phyloP scores from a whole-genome alignment of 2,888 invertebrate species.

The Hyalella azteca region DNA sequence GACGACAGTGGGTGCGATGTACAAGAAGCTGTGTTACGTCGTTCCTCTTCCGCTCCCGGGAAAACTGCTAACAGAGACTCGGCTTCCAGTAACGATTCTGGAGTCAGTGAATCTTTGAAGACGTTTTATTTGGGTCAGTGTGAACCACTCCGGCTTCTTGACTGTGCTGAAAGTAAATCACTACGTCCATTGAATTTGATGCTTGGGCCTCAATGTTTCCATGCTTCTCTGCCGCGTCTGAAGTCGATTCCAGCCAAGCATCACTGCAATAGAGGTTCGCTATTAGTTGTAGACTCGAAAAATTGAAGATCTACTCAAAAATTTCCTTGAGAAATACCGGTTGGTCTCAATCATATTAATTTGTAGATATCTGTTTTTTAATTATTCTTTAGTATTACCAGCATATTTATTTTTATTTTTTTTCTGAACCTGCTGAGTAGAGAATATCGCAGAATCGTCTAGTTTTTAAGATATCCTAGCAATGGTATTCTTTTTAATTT shows the following conservation, averaged over 20 bases:
- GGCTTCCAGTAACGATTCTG: conserved; percentile 58
- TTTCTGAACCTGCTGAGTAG: no score
- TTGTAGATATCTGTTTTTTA: no score
- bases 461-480: no score
- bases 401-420: no score
- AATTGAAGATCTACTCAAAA: no score
- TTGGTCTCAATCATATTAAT: no score
- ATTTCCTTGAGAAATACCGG: no score
- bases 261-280: neutral
- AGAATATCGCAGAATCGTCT: no score
- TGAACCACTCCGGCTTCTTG: conserved; percentile 19
- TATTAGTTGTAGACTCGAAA: no score
- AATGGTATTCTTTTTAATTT: no score
- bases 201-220: conserved; percentile 16
- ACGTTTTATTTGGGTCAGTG: conserved; percentile 33
- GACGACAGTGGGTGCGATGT: conserved; percentile 31
- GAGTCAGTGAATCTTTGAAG: conserved; percentile 57
- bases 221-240: conserved; percentile 9
- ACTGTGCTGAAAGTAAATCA: conserved; percentile 5
- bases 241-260: neutral
- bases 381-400: no score
- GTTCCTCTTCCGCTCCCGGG: conserved; percentile 54
- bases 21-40: conserved; percentile 41
- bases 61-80: conserved; percentile 57
- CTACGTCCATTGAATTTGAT: neutral